Base-by-base conservation (phyloP, 2,888 invertebrate genomes). In the Leucoma salicis region DNA sequence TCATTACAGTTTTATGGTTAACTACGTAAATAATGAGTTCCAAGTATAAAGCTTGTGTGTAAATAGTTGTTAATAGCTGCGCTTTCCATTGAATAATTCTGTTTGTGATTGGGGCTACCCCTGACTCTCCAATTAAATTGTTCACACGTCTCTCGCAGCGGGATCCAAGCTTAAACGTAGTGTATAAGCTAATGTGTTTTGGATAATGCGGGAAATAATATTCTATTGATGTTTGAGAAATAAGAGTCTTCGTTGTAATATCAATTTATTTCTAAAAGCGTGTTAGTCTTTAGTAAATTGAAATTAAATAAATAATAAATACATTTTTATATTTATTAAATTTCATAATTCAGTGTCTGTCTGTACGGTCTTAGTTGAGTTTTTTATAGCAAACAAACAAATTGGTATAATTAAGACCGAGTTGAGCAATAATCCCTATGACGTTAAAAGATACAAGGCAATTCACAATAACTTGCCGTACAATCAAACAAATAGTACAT, bases 61-160 rank as follows among this genome's bases (percentile, higher is more conserved):
- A 57, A 53, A 55, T 54, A 44, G 44, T 49, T 31, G 49, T 46
- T 45, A 57, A 57, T 47, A 29, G 51, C 35, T 43, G 52, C 59
- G 44, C 41, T 58, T 46, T 59, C 48, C 46, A 65, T 66, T 64
- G 63, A 68, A 70, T 68, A 70, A 66, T 71, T 63, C 61, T 70
- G 70, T 70, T 73, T 67, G 46, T 63, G 65, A 60, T 56, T 66
- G 64, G 79, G 78, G 70, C 69, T 66, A 77, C 75, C 81, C 81
- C 72, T 58, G 42, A 25, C 48, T 49, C 37, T 59, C 78, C 84
- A 87, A 88, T 87, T 88, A 87, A 83, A 85, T 73, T 79, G 81
- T 87, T 87, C 88, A 87, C 88, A 88, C 88, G 78, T 87, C 72
- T 60, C 43, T 55, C 85, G 38, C 85, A 69, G 83, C 82, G 82